Percentiles rank a stretch among this genome's conserved stretches.
phyloP scores from a whole-genome alignment of 1,140 invertebrate genomes.

The Heliothis subflexa region DNA sequence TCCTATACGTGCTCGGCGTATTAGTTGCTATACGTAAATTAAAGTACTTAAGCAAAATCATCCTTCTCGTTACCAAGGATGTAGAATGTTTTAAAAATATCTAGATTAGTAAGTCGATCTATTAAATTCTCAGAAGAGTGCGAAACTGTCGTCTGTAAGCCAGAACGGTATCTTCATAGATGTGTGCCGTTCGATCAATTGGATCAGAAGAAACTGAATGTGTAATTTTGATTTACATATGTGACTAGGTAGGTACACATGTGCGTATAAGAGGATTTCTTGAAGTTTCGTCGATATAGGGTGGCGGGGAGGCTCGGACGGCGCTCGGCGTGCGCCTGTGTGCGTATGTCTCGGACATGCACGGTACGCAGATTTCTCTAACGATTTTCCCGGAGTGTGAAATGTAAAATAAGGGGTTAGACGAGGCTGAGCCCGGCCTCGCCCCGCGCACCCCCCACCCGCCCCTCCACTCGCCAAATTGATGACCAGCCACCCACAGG shows the following conservation, averaged over 20 bases:
- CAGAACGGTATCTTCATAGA: background rate
- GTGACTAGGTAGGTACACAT: conserved; percentile 67
- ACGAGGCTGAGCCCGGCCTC: conserved; percentile 70
- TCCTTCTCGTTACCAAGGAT: background rate
- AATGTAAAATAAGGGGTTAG: conserved; percentile 86
- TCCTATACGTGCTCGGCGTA: background rate
- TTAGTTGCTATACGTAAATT: background rate
- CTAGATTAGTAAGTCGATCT: background rate
- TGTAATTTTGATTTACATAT: conserved; percentile 75
- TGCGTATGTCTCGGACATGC: conserved; percentile 81
- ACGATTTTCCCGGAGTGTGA: conserved; percentile 86
- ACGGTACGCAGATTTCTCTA: conserved; percentile 85
- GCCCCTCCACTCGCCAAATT: conserved; percentile 74
- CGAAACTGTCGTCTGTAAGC: background rate
- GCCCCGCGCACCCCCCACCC: conserved; percentile 46
- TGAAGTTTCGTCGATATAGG: conserved; percentile 82
- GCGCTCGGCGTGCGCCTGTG: conserved; percentile 59
- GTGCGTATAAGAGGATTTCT: conserved; percentile 82
- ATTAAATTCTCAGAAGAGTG: background rate
- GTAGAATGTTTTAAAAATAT: background rate
- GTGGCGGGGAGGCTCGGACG: conserved; percentile 69
- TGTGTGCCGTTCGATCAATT: conserved; percentile 30
- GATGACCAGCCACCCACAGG: conserved; percentile 81
- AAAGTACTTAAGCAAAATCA: background rate
- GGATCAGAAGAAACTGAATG: conserved; percentile 54